Base-by-base conservation (phyloP, 2,888 invertebrate species). In the Orgyia antiqua region DNA sequence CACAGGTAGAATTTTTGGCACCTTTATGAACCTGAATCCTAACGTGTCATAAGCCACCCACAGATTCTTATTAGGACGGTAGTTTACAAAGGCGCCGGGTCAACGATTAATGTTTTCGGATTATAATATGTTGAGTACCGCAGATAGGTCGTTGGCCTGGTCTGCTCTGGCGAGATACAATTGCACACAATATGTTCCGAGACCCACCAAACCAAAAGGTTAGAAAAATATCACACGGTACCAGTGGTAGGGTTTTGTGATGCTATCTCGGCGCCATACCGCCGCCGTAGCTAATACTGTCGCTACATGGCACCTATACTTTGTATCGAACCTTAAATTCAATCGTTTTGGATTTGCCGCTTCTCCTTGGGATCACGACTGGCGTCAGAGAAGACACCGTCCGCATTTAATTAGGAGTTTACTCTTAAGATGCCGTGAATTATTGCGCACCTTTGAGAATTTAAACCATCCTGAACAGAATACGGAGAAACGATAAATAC, bases 21-120 rank as follows among this genome's bases (percentile, higher is more conserved):
- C 82, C 79, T 83, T 82, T 80, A 79, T 78, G 78, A 83, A 80
- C 10, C 10, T 77, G 72, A 68, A 77, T 80, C 82, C 77, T 77
- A 77, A 71, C 79, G 70, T 80, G 75, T 83, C 80, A 80, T 80
- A 79, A 75, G 82, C 82, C 80, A 82, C 83, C 84, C 82, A 83
- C 82, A 75, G 70, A 60, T 62, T 67, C 74, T 77, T 76, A 82
- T 80, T 80, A 80, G 76, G 82, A 74, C 76, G 80, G 79, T 78
- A 79, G 79, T 68, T 68, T 68, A 79, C 82, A 82, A 83, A 83
- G 82, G 77, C 72, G 75, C 69, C 79, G 74, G 63, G 65, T 69
- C 66, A 70, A 58, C 69, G 73, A 71, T 15, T 6, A 15, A 15
- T 80, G 76, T 76, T 71, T 69, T 73, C 79, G 83, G 82, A 80